These are phyloP conservation scores for Sebastiscus tertius DNA, from an alignment of 2,797 vertebrate species.

Conservation along the genomic window DNA sequence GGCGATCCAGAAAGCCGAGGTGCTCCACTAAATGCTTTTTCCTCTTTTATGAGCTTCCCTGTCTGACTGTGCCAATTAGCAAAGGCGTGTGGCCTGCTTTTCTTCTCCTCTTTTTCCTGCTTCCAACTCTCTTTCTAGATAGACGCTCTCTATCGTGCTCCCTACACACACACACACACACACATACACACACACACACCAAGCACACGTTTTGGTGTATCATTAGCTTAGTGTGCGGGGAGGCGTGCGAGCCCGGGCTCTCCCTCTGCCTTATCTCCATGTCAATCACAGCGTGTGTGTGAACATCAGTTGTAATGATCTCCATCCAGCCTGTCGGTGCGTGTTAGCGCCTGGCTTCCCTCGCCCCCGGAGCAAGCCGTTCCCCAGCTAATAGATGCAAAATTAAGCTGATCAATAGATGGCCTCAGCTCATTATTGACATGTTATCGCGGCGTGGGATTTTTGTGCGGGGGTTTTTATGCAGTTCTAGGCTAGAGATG, in stretches of 20 bases:
- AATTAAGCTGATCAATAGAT: conserved; percentile 86
- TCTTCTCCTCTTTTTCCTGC: conserved; percentile 66
- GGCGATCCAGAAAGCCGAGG: conserved; percentile 71
- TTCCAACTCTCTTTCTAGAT: conserved; percentile 66
- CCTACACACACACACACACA: conserved; percentile 8
- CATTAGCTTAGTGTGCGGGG: conserved; percentile 82
- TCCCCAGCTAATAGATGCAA: conserved; percentile 86
- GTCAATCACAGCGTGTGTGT: conserved; percentile 84
- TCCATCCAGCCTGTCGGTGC: conserved; percentile 82
- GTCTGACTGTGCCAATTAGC: conserved; percentile 82
- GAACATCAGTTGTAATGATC: conserved; percentile 85
- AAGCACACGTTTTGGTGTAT: conserved; percentile 76
- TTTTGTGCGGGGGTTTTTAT: conserved; percentile 71
- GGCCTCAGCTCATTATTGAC: conserved; percentile 85
- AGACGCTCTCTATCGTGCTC: conserved; percentile 53
- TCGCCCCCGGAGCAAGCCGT: conserved; percentile 80
- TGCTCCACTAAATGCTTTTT: conserved; percentile 76
- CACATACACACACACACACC: conserved; percentile 42
- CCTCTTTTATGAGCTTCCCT: conserved; percentile 71
- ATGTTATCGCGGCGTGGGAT: conserved; percentile 81
- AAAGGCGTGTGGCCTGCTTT: conserved; percentile 79
- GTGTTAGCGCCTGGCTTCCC: conserved; percentile 80
- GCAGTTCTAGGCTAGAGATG: conserved; percentile 51
- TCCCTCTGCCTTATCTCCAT: conserved; percentile 82
- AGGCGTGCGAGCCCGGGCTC: conserved; percentile 75